A percentile compares a stretch with the other conserved stretches of the same genome.
Evolutionary conservation across 2,888 invertebrate genomes (phyloP).

Genomic region (Amphiduros pacificus): DNA sequence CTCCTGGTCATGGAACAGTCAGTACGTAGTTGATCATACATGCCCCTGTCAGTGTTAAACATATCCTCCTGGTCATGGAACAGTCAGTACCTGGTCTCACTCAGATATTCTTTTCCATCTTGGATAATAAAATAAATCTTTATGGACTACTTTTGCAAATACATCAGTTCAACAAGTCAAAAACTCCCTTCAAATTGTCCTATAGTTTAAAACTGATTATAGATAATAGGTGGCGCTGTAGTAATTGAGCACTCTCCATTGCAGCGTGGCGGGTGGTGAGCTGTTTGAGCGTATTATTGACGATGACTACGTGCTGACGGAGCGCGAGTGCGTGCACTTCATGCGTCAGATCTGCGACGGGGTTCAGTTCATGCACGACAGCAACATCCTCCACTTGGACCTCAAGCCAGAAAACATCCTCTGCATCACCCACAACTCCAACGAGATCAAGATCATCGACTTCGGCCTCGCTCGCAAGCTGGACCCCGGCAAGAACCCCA

Average conservation of each 20-base stretch:
- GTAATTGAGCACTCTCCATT: slow-evolving; percentile 13
- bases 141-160: too few relatives aligned
- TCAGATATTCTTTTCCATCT: too few relatives aligned
- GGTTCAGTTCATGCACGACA: slow-evolving; percentile 90
- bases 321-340: slow-evolving; percentile 93
- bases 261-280: slow-evolving; percentile 96
- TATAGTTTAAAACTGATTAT: too few relatives aligned
- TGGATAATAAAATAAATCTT: too few relatives aligned
- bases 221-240: neutral
- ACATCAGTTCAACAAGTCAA: too few relatives aligned
- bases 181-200: too few relatives aligned
- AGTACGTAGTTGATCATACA: too few relatives aligned
- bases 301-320: slow-evolving; percentile 95
- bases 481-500: slow-evolving; percentile 85
- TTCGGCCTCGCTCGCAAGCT: slow-evolving; percentile 93
- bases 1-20: too few relatives aligned
- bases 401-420: slow-evolving; percentile 99
- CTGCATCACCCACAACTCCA: slow-evolving; percentile 91
- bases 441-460: slow-evolving; percentile 97
- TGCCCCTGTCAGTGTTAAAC: too few relatives aligned
- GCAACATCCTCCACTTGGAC: slow-evolving; percentile 93
- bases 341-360: slow-evolving; percentile 98
- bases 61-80: too few relatives aligned
- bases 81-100: too few relatives aligned
- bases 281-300: slow-evolving; percentile 97